Evolutionary conservation across 2,797 vertebrate genomes (phyloP).

Genomic region (Gymnothorax javanicus): DNA sequence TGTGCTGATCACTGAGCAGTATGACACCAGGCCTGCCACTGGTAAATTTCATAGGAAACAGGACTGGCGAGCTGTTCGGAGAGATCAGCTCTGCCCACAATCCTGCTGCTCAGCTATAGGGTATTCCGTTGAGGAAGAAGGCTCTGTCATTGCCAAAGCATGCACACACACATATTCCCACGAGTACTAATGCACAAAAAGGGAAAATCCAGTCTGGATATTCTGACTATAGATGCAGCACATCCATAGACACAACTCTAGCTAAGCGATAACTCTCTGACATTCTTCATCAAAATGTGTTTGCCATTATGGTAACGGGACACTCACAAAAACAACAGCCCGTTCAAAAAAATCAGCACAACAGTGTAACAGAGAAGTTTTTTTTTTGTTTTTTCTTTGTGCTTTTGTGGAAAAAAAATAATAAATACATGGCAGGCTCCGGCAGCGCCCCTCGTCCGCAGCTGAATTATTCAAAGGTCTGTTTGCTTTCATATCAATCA

Average conservation of each 20-base stretch:
- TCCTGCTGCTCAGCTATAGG: neutral
- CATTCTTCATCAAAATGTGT: constrained; percentile 12
- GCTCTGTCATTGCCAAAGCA: neutral
- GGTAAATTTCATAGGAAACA: neutral
- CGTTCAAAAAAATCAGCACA: neutral
- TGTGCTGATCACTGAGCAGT: too few species aligned
- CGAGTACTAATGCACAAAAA: neutral
- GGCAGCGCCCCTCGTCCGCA: neutral
- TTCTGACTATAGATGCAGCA: neutral
- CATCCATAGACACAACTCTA: neutral
- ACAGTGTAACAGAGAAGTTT: neutral
- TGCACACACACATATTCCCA: neutral
- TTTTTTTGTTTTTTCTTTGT: neutral
- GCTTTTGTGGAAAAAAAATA: too few species aligned
- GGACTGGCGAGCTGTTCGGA: neutral
- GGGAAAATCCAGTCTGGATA: neutral
- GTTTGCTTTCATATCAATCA: neutral
- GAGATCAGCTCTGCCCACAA: neutral
- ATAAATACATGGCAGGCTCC: neutral
- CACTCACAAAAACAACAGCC: neutral
- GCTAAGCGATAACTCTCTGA: neutral
- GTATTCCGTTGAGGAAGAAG: neutral
- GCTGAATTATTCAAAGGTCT: neutral
- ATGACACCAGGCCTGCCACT: neutral
- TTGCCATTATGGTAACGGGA: constrained; percentile 17